Evolutionary conservation across 2,888 invertebrate species (phyloP).

Genomic region (Chymomyza caudatula): DNA sequence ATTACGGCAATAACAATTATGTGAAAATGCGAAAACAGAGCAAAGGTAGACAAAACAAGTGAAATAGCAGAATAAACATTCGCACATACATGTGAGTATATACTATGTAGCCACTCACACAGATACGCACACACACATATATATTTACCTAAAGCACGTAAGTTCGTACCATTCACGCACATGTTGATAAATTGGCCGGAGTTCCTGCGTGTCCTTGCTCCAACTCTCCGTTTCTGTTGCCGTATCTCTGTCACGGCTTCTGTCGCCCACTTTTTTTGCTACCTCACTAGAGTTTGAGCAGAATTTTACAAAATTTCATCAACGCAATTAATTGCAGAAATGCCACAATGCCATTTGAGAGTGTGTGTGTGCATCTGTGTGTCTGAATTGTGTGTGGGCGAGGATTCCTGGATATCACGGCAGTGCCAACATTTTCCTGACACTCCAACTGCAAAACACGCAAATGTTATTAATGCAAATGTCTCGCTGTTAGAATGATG

Average conservation of each 20-base stretch:
- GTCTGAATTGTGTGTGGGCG: background rate
- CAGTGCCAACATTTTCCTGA: background rate
- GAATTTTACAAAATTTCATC: conserved; percentile 60
- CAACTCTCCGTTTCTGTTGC: background rate
- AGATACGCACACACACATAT: conserved; percentile 5
- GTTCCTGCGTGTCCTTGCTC: background rate
- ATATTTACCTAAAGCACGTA: conserved; percentile 34
- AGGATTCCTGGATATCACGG: background rate
- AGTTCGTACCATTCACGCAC: conserved; percentile 40
- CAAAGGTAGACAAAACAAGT: background rate
- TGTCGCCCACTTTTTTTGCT: background rate
- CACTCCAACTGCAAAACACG: conserved; percentile 37
- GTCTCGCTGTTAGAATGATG: conserved; percentile 23
- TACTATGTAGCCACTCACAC: background rate
- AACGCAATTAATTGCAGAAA: conserved; percentile 61
- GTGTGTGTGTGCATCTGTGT: background rate
- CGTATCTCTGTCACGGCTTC: background rate
- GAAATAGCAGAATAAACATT: background rate
- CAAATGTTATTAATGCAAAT: conserved; percentile 51
- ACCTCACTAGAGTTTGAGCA: background rate
- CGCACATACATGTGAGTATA: conserved; percentile 9
- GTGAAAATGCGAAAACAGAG: conserved; percentile 4
- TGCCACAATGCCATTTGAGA: conserved; percentile 34
- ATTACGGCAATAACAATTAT: conserved; percentile 33
- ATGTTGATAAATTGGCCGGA: conserved; percentile 51